These are phyloP conservation scores for Siniperca undulata DNA, from an alignment of 2,797 vertebrate genomes.

Conservation along the genomic window DNA sequence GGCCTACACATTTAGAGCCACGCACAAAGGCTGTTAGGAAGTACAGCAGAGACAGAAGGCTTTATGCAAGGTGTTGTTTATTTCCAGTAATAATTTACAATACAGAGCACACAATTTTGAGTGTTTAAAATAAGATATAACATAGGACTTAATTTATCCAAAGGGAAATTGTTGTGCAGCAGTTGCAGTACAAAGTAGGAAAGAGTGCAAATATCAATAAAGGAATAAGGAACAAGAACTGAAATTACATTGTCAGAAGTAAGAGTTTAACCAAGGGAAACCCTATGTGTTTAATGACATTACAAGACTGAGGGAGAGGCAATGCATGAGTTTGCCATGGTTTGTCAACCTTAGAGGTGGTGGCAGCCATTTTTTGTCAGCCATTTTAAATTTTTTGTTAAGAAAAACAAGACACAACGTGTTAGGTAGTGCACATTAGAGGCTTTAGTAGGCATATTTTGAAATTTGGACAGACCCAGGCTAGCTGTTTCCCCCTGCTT, in stretches of 20 bases:
- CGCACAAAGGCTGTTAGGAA: constrained; percentile 27
- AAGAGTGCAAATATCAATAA: neutral
- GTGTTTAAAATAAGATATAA: neutral
- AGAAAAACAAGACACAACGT: neutral
- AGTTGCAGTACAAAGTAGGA: neutral
- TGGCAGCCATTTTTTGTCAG: neutral
- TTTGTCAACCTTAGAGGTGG: neutral
- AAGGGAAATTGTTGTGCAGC: neutral
- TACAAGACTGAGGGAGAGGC: neutral
- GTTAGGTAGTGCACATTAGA: neutral
- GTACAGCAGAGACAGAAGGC: neutral
- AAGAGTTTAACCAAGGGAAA: neutral
- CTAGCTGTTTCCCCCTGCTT: neutral
- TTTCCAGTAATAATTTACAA: neutral
- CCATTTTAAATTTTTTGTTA: neutral
- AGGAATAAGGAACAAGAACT: no score
- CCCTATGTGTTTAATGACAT: neutral
- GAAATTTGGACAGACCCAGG: neutral
- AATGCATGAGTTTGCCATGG: neutral
- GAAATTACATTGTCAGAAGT: neutral
- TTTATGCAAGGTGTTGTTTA: neutral
- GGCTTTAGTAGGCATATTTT: neutral
- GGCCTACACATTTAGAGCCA: constrained; percentile 24
- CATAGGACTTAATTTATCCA: neutral
- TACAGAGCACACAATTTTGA: neutral